Evolutionary conservation across 2,797 vertebrate genomes (phyloP).

Genomic region (Hirundo rustica): DNA sequence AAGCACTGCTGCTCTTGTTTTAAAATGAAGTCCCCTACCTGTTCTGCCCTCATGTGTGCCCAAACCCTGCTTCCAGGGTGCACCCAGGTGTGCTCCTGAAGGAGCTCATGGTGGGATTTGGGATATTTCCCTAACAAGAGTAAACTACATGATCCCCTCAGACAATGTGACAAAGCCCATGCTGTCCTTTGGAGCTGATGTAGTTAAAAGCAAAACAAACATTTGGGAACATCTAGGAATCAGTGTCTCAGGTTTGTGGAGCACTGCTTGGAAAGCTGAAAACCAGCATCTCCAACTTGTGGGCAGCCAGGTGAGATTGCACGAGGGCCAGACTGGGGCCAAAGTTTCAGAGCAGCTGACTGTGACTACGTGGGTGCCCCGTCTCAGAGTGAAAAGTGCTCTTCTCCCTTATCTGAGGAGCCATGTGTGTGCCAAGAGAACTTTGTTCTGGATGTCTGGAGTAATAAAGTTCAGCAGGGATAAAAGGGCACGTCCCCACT

Average conservation of each 20-base stretch:
- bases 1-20: not conserved
- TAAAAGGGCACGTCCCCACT: not conserved
- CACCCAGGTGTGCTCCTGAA: not conserved
- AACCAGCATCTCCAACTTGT: not conserved
- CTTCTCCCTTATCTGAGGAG: not conserved
- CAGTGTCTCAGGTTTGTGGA: not conserved
- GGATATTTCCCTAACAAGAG: not conserved
- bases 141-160: accelerated
- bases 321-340: accelerated
- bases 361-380: not conserved
- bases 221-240: not conserved
- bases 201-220: not conserved
- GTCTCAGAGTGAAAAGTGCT: not conserved
- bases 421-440: not conserved
- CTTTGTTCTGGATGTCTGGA: slow-evolving; percentile 64
- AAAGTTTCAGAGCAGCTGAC: not conserved
- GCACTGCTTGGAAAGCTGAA: not conserved
- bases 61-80: not conserved
- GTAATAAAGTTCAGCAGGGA: slow-evolving; percentile 63
- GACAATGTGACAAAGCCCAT: not conserved
- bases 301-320: not conserved
- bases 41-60: not conserved
- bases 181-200: not conserved
- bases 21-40: not conserved
- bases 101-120: not conserved